Evolutionary conservation across 2,113 vertebrate genomes (phyloP).

Genomic region (Gavialis gangeticus): DNA sequence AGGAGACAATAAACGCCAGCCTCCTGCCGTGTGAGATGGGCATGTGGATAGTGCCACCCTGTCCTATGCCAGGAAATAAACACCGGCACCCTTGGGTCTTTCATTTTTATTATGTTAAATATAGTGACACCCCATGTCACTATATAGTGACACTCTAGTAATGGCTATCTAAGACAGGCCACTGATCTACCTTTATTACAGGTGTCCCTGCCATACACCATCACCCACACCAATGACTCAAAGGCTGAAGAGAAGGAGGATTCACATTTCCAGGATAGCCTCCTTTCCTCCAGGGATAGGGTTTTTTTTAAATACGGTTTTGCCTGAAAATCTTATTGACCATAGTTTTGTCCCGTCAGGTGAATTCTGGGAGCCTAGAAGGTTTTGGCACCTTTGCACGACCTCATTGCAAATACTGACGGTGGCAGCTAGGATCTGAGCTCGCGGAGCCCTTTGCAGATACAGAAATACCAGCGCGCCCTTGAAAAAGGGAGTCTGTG

Average conservation of each 20-base stretch:
- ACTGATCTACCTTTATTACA: neutral
- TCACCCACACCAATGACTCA: neutral
- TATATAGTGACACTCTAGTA: no score
- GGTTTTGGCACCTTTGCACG: neutral
- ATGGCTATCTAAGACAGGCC: neutral
- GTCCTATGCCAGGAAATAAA: neutral
- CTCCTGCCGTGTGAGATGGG: neutral
- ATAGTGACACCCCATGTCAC: neutral
- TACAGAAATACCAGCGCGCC: neutral
- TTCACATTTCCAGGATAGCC: neutral
- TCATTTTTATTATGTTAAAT: neutral
- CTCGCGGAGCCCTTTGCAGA: neutral
- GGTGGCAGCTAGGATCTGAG: neutral
- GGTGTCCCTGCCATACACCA: neutral
- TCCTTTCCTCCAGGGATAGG: neutral
- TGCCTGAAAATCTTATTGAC: neutral
- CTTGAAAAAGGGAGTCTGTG: neutral
- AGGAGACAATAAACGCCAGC: no score
- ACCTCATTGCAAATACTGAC: neutral
- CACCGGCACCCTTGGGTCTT: neutral
- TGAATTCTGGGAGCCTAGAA: neutral
- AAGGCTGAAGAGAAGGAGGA: neutral
- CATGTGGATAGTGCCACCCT: neutral
- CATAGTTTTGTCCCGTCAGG: neutral
- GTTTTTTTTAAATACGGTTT: neutral